These are phyloP conservation scores for Hyposmocoma kahamanoa DNA, from an alignment of 1,140 invertebrate genomes.

Conservation along the genomic window DNA sequence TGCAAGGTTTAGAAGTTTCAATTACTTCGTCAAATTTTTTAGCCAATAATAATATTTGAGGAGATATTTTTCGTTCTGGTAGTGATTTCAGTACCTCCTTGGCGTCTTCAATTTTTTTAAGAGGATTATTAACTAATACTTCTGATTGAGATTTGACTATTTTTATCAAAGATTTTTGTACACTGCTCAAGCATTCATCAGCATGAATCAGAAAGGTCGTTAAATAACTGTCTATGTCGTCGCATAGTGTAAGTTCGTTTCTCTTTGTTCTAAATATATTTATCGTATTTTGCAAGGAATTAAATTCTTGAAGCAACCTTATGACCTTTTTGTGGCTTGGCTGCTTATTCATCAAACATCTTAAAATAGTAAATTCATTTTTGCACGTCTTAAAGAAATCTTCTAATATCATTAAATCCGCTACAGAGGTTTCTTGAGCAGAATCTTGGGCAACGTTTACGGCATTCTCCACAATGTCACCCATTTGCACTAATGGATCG, in stretches of 20 bases:
- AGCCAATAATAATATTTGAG: constrained; percentile 9
- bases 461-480: constrained; percentile 30
- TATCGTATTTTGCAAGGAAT: constrained; percentile 26
- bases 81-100: constrained; percentile 14
- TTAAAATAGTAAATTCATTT: constrained; percentile 36
- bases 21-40: constrained; percentile 17
- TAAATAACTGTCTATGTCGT: constrained; percentile 25
- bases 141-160: constrained; percentile 33
- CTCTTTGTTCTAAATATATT: constrained; percentile 34
- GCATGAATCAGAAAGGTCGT: constrained; percentile 24
- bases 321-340: constrained; percentile 43
- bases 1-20: constrained; percentile 13
- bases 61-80: constrained; percentile 4
- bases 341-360: constrained; percentile 34
- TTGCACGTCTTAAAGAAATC: constrained; percentile 40
- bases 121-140: constrained; percentile 31
- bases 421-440: constrained; percentile 18
- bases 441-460: constrained; percentile 31
- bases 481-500: constrained; percentile 28
- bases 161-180: constrained; percentile 29
- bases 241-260: constrained; percentile 19
- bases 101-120: constrained; percentile 15
- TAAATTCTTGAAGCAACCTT: constrained; percentile 46
- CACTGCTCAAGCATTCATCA: constrained; percentile 29
- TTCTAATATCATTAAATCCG: constrained; percentile 33